phyloP scores from a whole-genome alignment of 1,140 invertebrate species.

The Leucophenga varia region DNA sequence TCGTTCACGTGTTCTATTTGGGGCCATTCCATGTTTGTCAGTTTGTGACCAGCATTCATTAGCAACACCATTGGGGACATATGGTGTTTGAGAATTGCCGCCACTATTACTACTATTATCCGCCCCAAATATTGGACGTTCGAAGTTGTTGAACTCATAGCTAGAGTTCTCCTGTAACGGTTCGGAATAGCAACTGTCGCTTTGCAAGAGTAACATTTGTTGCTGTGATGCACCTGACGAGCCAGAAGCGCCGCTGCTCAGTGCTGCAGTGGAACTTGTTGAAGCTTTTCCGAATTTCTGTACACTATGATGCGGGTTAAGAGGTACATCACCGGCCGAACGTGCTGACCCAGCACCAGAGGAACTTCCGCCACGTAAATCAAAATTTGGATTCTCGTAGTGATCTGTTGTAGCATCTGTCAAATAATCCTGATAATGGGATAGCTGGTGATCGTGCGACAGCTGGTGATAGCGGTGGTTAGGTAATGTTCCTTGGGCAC shows the following conservation, averaged over 20 bases:
- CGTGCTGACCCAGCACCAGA: neutral
- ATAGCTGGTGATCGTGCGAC: constrained; percentile 15
- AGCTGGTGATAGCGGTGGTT: constrained; percentile 20
- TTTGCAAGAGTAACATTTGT: constrained; percentile 37
- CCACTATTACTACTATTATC: constrained; percentile 15
- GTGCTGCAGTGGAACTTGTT: constrained; percentile 16
- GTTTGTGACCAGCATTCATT: constrained; percentile 31
- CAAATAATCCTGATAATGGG: constrained; percentile 30
- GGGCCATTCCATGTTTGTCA: constrained; percentile 11
- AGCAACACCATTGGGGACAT: neutral
- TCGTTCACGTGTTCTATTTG: constrained; percentile 21
- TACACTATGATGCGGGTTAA: neutral
- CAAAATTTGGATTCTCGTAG: constrained; percentile 56
- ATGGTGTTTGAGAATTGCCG: constrained; percentile 4
- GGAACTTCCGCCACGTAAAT: constrained; percentile 24
- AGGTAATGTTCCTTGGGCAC: constrained; percentile 1
- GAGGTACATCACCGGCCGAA: neutral
- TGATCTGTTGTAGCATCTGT: constrained; percentile 44
- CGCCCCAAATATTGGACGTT: constrained; percentile 37
- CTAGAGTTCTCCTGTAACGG: constrained; percentile 30
- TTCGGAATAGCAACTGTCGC: constrained; percentile 50
- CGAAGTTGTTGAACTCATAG: constrained; percentile 54
- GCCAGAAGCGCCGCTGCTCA: constrained; percentile 18
- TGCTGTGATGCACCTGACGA: constrained; percentile 34
- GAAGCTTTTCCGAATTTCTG: constrained; percentile 20